These are phyloP conservation scores for Sander vitreus DNA, from an alignment of 2,113 vertebrate genomes.

Conservation along the genomic window DNA sequence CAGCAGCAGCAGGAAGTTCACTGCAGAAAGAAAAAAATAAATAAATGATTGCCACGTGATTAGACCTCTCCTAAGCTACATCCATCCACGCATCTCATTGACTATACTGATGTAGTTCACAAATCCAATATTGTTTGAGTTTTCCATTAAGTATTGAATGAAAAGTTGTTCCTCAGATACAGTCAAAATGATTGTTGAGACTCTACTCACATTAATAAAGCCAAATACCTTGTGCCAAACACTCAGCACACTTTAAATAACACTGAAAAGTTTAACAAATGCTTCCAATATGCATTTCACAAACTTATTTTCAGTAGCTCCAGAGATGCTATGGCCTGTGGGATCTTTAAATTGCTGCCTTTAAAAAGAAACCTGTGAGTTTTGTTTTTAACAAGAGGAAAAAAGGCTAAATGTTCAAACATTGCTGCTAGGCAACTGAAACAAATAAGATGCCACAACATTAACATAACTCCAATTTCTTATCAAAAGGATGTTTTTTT, in stretches of 20 bases:
- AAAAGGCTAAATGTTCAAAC: background rate
- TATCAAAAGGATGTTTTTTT: background rate
- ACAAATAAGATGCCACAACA: no score
- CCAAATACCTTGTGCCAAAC: no score
- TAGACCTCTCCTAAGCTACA: no score
- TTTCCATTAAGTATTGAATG: no score
- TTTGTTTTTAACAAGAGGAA: background rate
- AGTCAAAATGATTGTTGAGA: no score
- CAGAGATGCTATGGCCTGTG: background rate
- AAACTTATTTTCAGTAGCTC: background rate
- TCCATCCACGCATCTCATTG: no score
- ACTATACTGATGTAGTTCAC: no score
- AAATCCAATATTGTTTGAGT: no score
- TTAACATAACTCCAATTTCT: background rate
- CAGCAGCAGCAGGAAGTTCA: constrained; percentile 92
- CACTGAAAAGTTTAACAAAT: background rate
- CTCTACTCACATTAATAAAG: no score
- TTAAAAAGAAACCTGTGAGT: background rate
- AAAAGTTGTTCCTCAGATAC: no score
- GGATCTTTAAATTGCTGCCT: background rate
- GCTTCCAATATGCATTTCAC: background rate
- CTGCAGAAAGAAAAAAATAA: constrained; percentile 69
- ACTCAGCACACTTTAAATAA: no score
- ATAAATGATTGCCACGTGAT: no score
- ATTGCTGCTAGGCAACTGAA: background rate